phyloP scores from a whole-genome alignment of 2,797 vertebrate genomes.

The Microctenopoma lineatum region DNA sequence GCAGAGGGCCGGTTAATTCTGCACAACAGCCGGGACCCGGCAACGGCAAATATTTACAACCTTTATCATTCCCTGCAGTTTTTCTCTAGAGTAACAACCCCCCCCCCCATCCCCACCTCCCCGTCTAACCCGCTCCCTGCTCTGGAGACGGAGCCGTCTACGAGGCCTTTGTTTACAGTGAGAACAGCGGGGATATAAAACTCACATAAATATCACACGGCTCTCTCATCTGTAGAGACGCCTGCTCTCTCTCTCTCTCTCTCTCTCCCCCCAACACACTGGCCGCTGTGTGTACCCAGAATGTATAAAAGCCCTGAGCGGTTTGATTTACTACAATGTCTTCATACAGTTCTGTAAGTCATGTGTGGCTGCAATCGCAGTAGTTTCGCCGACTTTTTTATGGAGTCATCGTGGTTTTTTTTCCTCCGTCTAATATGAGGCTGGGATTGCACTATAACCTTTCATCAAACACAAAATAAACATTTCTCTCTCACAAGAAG shows the following conservation, averaged over 20 bases:
- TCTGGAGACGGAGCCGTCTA: constrained; percentile 76
- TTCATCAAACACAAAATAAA: constrained; percentile 26
- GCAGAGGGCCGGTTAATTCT: constrained; percentile 78
- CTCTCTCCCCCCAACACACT: constrained; percentile 32
- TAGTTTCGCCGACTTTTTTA: constrained; percentile 48
- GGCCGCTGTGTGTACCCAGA: constrained; percentile 49
- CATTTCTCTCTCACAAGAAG: constrained; percentile 19
- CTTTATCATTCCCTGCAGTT: constrained; percentile 82
- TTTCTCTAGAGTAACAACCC: constrained; percentile 80
- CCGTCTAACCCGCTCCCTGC: constrained; percentile 46
- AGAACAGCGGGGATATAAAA: constrained; percentile 80
- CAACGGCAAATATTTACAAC: constrained; percentile 86
- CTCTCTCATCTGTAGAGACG: constrained; percentile 70
- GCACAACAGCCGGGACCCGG: constrained; percentile 78
- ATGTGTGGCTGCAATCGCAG: constrained; percentile 47
- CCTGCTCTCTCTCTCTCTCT: constrained; percentile 41
- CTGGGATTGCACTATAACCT: constrained; percentile 27
- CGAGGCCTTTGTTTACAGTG: constrained; percentile 82
- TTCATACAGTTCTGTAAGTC: constrained; percentile 45
- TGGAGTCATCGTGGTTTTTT: constrained; percentile 11
- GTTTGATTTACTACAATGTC: constrained; percentile 62
- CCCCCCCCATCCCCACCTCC: not conserved
- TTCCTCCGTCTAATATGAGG: constrained; percentile 21
- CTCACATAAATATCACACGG: constrained; percentile 80
- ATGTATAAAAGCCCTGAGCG: constrained; percentile 50